Evolutionary conservation across 2,888 invertebrate species (phyloP), one percentile per base, ranked within the genome.

Genomic region (Stratiomys singularior): DNA sequence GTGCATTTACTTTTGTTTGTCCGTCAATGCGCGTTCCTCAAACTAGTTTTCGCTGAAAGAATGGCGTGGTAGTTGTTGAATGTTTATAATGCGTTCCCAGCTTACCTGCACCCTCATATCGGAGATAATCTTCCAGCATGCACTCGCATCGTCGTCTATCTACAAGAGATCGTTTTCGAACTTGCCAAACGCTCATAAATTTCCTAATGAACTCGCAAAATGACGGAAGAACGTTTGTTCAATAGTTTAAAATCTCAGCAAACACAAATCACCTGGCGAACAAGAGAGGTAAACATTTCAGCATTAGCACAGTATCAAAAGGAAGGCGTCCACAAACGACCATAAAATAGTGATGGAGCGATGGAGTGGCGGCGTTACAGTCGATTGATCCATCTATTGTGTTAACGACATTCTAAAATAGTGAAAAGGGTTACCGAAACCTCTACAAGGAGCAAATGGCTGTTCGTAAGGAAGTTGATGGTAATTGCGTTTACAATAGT

Each of bases 181-280:
- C 69, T 69, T 23, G 23, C 27, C 74, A 58, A 28, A 69, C 74
- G 78, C 76, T 79, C 79, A 77, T 79, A 79, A 79, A 79, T 79
- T 78, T 78, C 67, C 78, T 79, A 79, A 79, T 79, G 66, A 76
- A 74, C 79, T 74, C 78, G 74, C 78, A 67, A 79, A 79, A 76
- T 78, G 79, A 79, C 79, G 78, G 78, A 79, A 78, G 77, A 79
- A 74, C 76, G 76, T 74, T 74, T 60, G 44, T 58, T 74, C 74
- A n/a, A 74, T 60, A 58, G 60, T 60, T 60, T 67, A 69, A 77
- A 69, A 79, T 74, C 77, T 44, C 15, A 66, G 76, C 69, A 79
- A 63, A 71, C 79, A 79, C 79, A 79, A 79, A 79, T 79, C 79
- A 79, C 77, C 76, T 77, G 77, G 76, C 76, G 64, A 76, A 74